phyloP scores from a whole-genome alignment of 2,113 vertebrate species.

The Gasterosteus aculeatus region DNA sequence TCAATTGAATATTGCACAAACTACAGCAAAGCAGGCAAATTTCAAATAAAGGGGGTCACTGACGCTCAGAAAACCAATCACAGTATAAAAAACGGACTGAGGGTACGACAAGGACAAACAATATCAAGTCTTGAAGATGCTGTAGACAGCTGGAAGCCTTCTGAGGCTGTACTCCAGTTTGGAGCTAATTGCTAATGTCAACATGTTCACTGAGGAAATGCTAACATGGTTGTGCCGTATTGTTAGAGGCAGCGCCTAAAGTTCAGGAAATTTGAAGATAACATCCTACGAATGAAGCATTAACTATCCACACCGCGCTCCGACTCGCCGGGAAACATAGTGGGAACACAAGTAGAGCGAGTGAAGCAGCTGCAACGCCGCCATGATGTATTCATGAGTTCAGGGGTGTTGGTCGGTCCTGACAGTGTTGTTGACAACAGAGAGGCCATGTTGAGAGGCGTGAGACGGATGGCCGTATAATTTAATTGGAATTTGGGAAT shows the following conservation, averaged over 20 bases:
- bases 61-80: slow-evolving; percentile 44
- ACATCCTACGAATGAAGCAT: slow-evolving; percentile 4
- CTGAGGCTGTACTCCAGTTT: background rate
- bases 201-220: background rate
- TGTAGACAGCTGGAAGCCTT: background rate
- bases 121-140: slow-evolving; percentile 1
- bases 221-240: background rate
- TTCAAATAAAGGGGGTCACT: slow-evolving; percentile 61
- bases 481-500: slow-evolving; percentile 48
- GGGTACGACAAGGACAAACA: slow-evolving; percentile 67
- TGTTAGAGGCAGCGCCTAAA: background rate
- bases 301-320: background rate
- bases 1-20: slow-evolving; percentile 62
- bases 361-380: background rate
- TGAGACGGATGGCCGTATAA: slow-evolving; percentile 61
- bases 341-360: too few species aligned
- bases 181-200: slow-evolving; percentile 3
- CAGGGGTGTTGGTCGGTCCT: slow-evolving; percentile 47
- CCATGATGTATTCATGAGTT: slow-evolving; percentile 49
- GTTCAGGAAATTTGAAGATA: background rate
- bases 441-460: slow-evolving; percentile 34
- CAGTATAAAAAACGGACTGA: slow-evolving; percentile 23
- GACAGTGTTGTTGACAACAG: slow-evolving; percentile 48
- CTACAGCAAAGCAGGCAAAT: slow-evolving; percentile 50
- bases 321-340: too few species aligned